Evolutionary conservation across 2,797 vertebrate species (phyloP).

Genomic region (Alauda arvensis): DNA sequence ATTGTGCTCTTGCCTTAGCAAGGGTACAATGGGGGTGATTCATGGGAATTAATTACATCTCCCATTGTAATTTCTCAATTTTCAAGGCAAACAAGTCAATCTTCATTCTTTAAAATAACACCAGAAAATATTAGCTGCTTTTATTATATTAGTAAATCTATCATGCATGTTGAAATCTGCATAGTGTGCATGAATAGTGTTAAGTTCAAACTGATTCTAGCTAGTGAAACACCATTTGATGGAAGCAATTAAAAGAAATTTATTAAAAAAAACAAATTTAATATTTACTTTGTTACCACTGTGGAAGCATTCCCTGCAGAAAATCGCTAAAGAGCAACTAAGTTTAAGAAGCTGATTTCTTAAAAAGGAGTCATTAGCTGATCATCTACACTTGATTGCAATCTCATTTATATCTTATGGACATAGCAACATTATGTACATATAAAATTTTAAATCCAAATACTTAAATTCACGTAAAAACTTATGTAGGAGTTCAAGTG

Average conservation of each 20-base stretch:
- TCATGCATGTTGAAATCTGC: not conserved
- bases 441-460: not conserved
- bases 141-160: not conserved
- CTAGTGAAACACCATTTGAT: not conserved
- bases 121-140: not conserved
- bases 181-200: not conserved
- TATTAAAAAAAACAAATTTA: not conserved
- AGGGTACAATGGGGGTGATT: not conserved
- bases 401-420: not conserved
- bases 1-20: not conserved
- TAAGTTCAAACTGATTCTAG: not conserved
- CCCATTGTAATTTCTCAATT: not conserved
- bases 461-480: not conserved
- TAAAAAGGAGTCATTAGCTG: not conserved
- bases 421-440: not conserved
- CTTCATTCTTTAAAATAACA: not conserved
- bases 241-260: rapidly evolving
- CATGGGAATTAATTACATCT: not conserved
- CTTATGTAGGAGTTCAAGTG: not conserved
- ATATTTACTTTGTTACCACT: not conserved
- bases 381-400: not conserved
- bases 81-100: not conserved
- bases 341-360: not conserved
- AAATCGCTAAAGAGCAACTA: not conserved
- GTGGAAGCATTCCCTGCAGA: not conserved